Evolutionary conservation across 1,140 invertebrate genomes (phyloP).

Genomic region (Tetramorium alpestre): DNA sequence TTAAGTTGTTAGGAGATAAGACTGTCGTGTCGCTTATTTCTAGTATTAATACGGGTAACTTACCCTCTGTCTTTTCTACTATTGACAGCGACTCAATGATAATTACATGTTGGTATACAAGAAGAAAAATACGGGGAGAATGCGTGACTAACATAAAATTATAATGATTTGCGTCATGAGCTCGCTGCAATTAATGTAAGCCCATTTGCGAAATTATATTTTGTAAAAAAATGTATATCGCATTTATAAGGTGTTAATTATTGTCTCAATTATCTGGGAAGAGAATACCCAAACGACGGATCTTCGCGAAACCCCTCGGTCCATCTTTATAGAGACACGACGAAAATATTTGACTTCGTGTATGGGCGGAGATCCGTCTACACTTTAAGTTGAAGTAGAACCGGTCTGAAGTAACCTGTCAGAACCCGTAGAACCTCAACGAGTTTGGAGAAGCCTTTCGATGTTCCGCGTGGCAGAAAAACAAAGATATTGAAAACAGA

Average conservation of each 20-base stretch:
- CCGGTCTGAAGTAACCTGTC: constrained; percentile 62
- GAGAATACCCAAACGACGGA: not conserved
- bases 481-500: constrained; percentile 61
- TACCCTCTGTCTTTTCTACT: not conserved
- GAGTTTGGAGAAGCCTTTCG: constrained; percentile 61
- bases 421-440: constrained; percentile 60
- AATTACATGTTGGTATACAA: constrained; percentile 29
- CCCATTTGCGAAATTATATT: not conserved
- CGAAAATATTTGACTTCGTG: constrained; percentile 60
- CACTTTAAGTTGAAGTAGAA: constrained; percentile 60
- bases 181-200: not conserved
- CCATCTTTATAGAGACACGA: constrained; percentile 29
- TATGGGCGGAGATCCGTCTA: constrained; percentile 53
- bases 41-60: constrained; percentile 33
- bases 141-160: not conserved
- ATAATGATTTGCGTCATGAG: not conserved
- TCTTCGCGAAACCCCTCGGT: not conserved
- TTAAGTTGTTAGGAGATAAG: constrained; percentile 34
- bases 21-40: constrained; percentile 13
- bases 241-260: constrained; percentile 16
- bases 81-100: constrained; percentile 28
- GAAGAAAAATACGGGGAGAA: not conserved
- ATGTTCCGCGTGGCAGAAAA: constrained; percentile 61
- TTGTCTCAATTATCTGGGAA: not conserved
- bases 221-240: not conserved